Evolutionary conservation across 2,888 invertebrate genomes (phyloP).

Genomic region (Harpagoxenus sublaevis): DNA sequence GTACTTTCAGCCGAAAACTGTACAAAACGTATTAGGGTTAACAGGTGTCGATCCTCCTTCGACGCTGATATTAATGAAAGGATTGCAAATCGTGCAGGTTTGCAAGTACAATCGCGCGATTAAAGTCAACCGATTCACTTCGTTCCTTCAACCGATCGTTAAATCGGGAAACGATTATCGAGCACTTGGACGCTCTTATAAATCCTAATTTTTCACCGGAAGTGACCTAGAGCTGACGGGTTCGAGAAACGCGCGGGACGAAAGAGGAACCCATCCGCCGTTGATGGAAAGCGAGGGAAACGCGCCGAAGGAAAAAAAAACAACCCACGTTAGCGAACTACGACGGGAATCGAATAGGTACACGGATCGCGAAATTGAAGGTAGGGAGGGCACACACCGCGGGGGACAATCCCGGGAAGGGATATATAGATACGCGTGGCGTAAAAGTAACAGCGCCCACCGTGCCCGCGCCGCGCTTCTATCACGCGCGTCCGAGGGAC

Average conservation of each 20-base stretch:
- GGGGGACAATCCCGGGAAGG: constrained; percentile 30
- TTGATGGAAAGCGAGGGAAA: background rate
- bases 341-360: constrained; percentile 60
- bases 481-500: constrained; percentile 67
- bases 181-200: too few species aligned
- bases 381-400: constrained; percentile 35
- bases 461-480: constrained; percentile 60
- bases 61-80: background rate
- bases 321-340: background rate
- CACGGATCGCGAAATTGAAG: constrained; percentile 62
- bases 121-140: background rate
- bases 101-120: constrained; percentile 1
- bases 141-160: background rate
- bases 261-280: background rate
- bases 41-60: background rate
- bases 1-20: background rate
- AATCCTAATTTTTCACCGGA: background rate
- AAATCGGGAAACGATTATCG: too few species aligned
- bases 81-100: background rate
- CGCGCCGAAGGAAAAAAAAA: background rate
- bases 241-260: background rate
- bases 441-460: constrained; percentile 67
- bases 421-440: constrained; percentile 45
- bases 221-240: background rate
- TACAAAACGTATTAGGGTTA: constrained; percentile 1